Conservation (phyloP, 2,113 vertebrate species). For the Sterna hirundo region DNA sequence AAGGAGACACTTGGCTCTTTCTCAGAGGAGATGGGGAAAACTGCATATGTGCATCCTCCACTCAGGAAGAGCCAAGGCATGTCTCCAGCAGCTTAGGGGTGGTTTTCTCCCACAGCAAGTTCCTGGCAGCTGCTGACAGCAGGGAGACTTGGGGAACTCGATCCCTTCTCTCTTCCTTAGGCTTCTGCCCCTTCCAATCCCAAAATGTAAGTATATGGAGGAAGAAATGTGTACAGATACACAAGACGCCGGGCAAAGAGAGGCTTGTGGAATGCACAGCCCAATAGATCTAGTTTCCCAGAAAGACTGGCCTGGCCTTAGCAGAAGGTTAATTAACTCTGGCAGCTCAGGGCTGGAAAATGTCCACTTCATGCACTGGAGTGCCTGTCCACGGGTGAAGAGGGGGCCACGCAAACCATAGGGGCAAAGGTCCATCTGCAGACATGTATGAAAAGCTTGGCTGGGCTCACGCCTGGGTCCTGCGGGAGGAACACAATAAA, state of each 20-base stretch:
- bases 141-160: not conserved
- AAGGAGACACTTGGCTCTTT: not conserved
- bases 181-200: not conserved
- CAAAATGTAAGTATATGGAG: not conserved
- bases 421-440: constrained; percentile 56
- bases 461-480: constrained; percentile 6
- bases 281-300: constrained; percentile 60
- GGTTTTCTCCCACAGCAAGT: not conserved
- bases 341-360: constrained; percentile 64
- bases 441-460: not conserved
- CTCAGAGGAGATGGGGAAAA: not conserved
- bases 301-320: constrained; percentile 50
- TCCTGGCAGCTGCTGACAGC: not conserved
- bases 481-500: not conserved
- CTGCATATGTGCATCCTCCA: not conserved
- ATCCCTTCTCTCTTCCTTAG: not conserved
- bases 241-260: not conserved
- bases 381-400: constrained; percentile 36
- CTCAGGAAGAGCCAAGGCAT: not conserved
- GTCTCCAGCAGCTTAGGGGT: not conserved
- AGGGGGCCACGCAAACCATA: constrained; percentile 47
- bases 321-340: constrained; percentile 61
- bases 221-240: not conserved
- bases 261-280: constrained; percentile 45
- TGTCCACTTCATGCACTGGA: constrained; percentile 24